Evolutionary conservation across 2,888 invertebrate genomes (phyloP), one percentile per base, ranked within the genome.

Genomic region (Eupithecia subumbrata): DNA sequence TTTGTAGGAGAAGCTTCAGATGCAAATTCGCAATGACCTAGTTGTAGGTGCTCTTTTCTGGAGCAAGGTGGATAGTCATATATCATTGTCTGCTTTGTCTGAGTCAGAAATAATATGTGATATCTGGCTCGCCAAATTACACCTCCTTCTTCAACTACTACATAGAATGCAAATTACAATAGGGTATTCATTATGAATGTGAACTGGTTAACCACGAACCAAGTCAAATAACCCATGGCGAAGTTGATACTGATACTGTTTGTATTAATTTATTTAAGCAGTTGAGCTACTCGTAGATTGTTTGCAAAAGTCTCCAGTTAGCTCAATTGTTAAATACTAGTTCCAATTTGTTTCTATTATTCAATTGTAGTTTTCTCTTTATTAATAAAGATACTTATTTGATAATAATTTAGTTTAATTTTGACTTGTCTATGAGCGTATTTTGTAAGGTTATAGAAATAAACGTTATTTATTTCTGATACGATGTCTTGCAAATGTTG

Each of bases 11-110:
- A n/a, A 18, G 64, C 34, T 34, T 68, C 25, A 14, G 68, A 63
- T 71, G 63, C 40, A 70, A 56, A 69, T 69, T 52, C 30, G 9
- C 22, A 70, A 25, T 70, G 70, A 70, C 70, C 70, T 37, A 70
- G 70, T 56, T 64, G 18, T 34, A 64, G 34, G 18, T 34, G 40
- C 25, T 34, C n/a, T 37, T 67, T 67, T 67, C 67, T 40, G 68
- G 40, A 43, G 43, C 68, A 40, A 68, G 68, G 68, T 68, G 43
- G 60, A 25, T 25, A 12, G 60, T 60, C 60, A 22, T 12, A 60
- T n/a, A 22, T n/a, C n/a, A 22, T 60, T 60, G 60, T 12, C 22
- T 11, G n/a, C 11, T 56, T 3, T 48, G 2, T 48, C 48, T 8
- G n/a, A n/a, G 16, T 16, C 1, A 43, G 48, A 7, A n/a, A 48